Conservation (phyloP, 2,113 vertebrate species). For the Pan troglodytes region NHGRI_mPanTro3-v2.1_pri NC_072414.2:35492001-35492500, state of each 20-base stretch:
- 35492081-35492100: slow-evolving; percentile 67
- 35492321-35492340: not conserved
- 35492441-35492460: slow-evolving; percentile 10
- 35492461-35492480: not conserved
- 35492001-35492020: slow-evolving; percentile 53
- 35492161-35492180: not conserved
- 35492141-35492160: not conserved
- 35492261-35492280: not conserved
- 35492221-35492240: not conserved
- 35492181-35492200: not conserved
- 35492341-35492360: not conserved
- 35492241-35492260: slow-evolving; percentile 4
- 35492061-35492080: slow-evolving; percentile 61
- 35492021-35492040: slow-evolving; percentile 67
- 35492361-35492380: not conserved
- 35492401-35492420: slow-evolving; percentile 48
- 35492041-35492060: slow-evolving; percentile 75
- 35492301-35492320: not conserved
- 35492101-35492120: slow-evolving; percentile 37
- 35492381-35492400: slow-evolving; percentile 68
- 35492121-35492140: not conserved
- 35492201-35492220: not conserved
- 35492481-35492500: not conserved
- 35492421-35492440: not conserved
- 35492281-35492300: not conserved